Evolutionary conservation across 1,140 invertebrate genomes (phyloP).

Genomic region (Drosophila malerkotliana): DNA sequence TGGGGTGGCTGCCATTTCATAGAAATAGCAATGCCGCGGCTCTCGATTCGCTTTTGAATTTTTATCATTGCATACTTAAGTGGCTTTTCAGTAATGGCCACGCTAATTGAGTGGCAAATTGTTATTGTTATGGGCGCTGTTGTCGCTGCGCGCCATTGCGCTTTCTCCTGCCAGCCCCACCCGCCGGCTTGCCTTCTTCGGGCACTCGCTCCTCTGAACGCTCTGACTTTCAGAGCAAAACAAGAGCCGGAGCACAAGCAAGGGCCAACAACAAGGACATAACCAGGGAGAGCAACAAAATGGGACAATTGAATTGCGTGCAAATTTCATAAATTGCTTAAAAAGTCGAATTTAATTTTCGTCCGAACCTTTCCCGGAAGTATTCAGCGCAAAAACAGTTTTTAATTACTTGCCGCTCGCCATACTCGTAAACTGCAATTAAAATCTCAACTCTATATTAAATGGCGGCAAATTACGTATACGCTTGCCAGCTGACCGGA

Average conservation of each 20-base stretch:
- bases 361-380: conserved; percentile 31
- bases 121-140: conserved; percentile 78
- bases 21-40: conserved; percentile 48
- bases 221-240: conserved; percentile 52
- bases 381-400: conserved; percentile 43
- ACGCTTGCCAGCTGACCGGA: conserved; percentile 27
- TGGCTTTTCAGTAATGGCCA: conserved; percentile 79
- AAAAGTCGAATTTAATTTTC: conserved; percentile 72
- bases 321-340: conserved; percentile 76
- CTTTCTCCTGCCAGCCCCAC: conserved; percentile 24
- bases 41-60: conserved; percentile 74
- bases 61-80: conserved; percentile 83
- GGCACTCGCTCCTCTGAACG: conserved; percentile 1
- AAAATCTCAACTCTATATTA: conserved; percentile 67
- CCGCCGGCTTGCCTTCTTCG: neutral
- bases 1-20: conserved; percentile 21
- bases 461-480: conserved; percentile 60
- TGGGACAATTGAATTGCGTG: conserved; percentile 70
- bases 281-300: conserved; percentile 39
- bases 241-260: conserved; percentile 23
- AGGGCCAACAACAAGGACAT: conserved; percentile 34
- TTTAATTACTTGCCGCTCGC: conserved; percentile 59
- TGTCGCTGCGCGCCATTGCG: conserved; percentile 62
- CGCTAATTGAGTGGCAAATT: conserved; percentile 82
- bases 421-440: conserved; percentile 65